Conservation (phyloP, 2,888 invertebrate species). For the Diaprepes abbreviatus region DNA sequence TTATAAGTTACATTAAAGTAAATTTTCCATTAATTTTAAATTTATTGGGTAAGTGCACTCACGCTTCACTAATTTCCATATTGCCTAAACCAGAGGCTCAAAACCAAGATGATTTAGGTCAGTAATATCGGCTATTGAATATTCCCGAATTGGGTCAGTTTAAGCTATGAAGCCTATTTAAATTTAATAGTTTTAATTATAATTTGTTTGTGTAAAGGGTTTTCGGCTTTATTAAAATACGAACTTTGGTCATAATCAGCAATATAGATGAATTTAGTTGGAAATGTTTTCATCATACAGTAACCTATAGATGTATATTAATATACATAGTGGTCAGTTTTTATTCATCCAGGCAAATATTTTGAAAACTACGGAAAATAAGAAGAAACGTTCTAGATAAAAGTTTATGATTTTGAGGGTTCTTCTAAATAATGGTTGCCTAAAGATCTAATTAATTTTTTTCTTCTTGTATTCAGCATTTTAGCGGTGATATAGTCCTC, state of each 20-base stretch:
- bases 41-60: conserved; percentile 1
- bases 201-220: not conserved
- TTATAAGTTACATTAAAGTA: not conserved
- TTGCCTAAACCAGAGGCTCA: conserved; percentile 3
- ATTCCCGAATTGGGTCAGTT: not conserved
- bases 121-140: conserved; percentile 4
- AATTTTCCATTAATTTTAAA: conserved; percentile 4
- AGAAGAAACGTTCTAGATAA: too few species aligned
- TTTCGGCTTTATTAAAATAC: not conserved
- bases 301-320: too few species aligned
- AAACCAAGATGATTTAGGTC: conserved; percentile 17
- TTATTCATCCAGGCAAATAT: too few species aligned
- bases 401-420: too few species aligned
- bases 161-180: not conserved
- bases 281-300: too few species aligned
- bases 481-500: too few species aligned
- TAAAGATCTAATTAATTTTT: too few species aligned
- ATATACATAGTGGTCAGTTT: too few species aligned
- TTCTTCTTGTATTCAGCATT: too few species aligned
- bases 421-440: too few species aligned
- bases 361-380: too few species aligned
- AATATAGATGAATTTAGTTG: too few species aligned
- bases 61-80: conserved; percentile 10
- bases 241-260: not conserved
- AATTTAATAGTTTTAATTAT: conserved; percentile 13